Conservation (phyloP, 2,113 vertebrate genomes). For the Prinia subflava region DNA sequence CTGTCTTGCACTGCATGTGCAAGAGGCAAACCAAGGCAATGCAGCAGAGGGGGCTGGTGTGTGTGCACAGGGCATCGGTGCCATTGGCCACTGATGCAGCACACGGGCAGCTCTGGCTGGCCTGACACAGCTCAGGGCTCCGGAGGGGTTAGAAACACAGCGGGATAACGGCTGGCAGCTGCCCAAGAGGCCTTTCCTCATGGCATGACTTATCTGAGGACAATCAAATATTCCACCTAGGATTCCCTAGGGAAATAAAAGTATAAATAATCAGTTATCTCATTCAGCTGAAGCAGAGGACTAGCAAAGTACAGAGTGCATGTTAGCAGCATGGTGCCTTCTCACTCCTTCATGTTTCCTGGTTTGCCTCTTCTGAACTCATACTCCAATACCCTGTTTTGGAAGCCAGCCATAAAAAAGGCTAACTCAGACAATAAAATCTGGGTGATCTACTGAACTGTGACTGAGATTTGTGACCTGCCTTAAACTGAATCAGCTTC, state of each 20-base stretch:
- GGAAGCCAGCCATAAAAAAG: constrained; percentile 7
- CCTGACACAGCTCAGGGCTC: not conserved
- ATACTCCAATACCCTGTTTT: not conserved
- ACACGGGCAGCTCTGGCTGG: not conserved
- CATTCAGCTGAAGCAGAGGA: not conserved
- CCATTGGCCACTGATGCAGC: not conserved
- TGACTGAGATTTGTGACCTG: constrained; percentile 39
- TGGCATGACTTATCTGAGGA: constrained; percentile 44
- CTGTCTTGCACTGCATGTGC: not conserved
- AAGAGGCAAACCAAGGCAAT: constrained; percentile 4
- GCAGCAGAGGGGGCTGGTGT: not conserved
- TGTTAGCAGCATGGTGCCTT: constrained; percentile 38
- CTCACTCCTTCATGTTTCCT: constrained; percentile 1
- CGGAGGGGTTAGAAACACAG: not conserved
- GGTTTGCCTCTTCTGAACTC: not conserved
- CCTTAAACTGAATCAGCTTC: constrained; percentile 44
- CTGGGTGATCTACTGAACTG: not conserved
- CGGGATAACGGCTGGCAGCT: constrained; percentile 51
- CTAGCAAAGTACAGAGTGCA: not conserved
- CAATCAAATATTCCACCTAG: constrained; percentile 52
- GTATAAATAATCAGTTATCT: constrained; percentile 68
- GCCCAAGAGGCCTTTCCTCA: not conserved
- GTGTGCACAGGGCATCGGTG: not conserved
- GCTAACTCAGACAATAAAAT: constrained; percentile 13
- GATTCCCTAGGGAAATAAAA: constrained; percentile 64